Base-by-base conservation (phyloP, 2,797 vertebrate genomes). In the Tenualosa thibaudeaui region DNA sequence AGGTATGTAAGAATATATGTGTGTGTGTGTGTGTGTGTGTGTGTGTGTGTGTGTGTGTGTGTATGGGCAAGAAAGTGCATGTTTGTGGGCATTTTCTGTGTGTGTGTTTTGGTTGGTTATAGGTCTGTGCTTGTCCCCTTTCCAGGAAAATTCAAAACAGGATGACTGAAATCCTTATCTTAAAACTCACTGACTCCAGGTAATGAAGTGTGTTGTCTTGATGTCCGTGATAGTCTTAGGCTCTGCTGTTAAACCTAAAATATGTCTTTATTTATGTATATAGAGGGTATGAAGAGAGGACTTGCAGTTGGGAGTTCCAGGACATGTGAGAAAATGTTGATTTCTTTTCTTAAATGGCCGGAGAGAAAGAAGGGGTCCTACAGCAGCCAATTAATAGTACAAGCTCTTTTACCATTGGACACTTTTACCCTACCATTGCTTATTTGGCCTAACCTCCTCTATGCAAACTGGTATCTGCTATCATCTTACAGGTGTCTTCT, bases 71-170 rank as follows among this genome's bases (percentile, higher is more conserved):
- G 58, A 62, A 24, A 62, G 58, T 62, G n/a, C 58, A 24, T 62
- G 7, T 62, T n/a, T 7, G 17, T 26, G 68, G 68, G 37, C 15
- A 50, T 60, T 84, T 75, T 46, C 31, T 83, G 9, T 60, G 68
- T 83, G 9, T 60, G 68, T 85, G 54, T 22, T 19, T 56, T 51
- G 53, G 37, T 83, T 58, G 82, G 68, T 83, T 85, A 24, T 81
- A 46, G 3, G 19, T 62, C 82, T 43, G 19, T 68, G 40, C 62
- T 15, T 62, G 19, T 65, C n/a, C 58, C 1, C 43, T 51, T 4
- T 51, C 43, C 24, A 26, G 22, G 31, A 37, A 37, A 58, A 26
- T 8, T 13, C 13, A 54, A 26, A n/a, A 37, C 24, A 49, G 19
- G 46, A 58, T 24, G 68, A 84, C 12, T 12, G 56, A 13, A 62